These are phyloP conservation scores for Podarcis muralis DNA, from an alignment of 2,113 vertebrate genomes.

Conservation along the genomic window DNA sequence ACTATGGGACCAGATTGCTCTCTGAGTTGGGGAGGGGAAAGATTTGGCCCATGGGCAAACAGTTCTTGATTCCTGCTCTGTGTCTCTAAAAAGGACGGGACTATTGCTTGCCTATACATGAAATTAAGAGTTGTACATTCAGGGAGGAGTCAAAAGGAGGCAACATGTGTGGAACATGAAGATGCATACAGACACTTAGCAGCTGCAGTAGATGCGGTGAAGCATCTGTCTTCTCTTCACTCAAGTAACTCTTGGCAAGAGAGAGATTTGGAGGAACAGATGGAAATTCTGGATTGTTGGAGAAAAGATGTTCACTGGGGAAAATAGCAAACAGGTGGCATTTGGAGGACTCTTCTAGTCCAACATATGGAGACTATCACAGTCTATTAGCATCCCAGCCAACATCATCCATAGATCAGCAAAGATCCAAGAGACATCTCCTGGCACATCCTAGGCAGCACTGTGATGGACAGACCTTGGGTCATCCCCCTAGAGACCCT, in stretches of 20 bases:
- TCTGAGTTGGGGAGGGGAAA: neutral
- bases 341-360: conserved; percentile 6
- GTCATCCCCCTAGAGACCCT: no score
- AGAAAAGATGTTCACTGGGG: neutral
- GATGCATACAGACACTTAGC: neutral
- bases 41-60: neutral
- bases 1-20: neutral
- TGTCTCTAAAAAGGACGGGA: neutral
- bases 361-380: conserved; percentile 6
- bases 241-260: conserved; percentile 5
- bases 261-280: neutral
- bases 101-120: neutral
- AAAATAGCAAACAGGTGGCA: conserved; percentile 10
- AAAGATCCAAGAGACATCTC: neutral
- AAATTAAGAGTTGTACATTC: neutral
- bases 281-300: conserved; percentile 4
- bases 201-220: neutral
- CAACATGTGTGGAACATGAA: neutral
- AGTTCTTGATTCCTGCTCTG: neutral
- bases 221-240: conserved; percentile 5
- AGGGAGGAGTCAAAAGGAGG: neutral
- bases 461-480: no score
- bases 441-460: neutral
- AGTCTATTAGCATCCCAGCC: neutral
- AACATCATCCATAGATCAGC: neutral